Percentiles rank a stretch among this genome's conserved stretches.
Conservation (phyloP, 2,113 vertebrate genomes). For the Serilophus lunatus region DNA sequence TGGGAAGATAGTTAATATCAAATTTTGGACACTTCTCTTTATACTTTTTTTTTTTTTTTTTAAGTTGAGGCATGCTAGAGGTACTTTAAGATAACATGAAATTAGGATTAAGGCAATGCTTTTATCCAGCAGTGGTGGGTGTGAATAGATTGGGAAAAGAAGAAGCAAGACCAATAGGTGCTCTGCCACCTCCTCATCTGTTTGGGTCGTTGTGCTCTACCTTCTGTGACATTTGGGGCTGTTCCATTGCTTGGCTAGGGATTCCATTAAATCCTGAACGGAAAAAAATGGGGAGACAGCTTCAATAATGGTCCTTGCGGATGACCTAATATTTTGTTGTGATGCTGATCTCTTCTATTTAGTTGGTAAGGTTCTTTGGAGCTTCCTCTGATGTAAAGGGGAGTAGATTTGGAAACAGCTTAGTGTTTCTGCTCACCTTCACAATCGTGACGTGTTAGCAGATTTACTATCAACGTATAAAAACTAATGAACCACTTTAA, state of each 20-base stretch:
- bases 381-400: neutral
- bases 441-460: neutral
- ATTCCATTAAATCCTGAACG: neutral
- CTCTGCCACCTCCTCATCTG: neutral
- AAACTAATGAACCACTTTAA: conserved; percentile 8
- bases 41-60: neutral
- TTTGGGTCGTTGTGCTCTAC: neutral
- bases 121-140: neutral
- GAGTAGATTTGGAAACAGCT: neutral
- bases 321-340: neutral
- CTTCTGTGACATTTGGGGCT: neutral
- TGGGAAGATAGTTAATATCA: neutral
- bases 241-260: neutral
- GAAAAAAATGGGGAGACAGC: neutral
- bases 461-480: neutral
- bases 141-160: neutral
- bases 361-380: neutral
- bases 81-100: neutral
- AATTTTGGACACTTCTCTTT: neutral
- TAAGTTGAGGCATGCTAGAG: neutral
- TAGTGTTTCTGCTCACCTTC: neutral
- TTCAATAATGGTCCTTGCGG: neutral
- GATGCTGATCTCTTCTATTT: neutral
- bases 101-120: neutral
- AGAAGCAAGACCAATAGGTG: neutral